phyloP scores from a whole-genome alignment of 2,888 invertebrate genomes.

The Operophtera brumata region DNA sequence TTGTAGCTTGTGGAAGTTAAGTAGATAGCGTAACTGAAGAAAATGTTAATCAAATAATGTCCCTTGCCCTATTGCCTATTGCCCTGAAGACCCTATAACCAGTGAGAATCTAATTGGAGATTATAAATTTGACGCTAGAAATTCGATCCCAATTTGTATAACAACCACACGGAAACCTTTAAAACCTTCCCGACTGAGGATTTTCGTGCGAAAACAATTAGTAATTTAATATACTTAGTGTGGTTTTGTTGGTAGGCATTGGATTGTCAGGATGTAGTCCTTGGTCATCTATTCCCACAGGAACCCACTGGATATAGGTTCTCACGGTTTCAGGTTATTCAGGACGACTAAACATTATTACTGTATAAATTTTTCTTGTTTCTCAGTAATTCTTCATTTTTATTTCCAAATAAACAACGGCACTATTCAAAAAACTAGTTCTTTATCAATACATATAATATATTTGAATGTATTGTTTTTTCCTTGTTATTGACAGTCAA shows the following conservation, averaged over 20 bases:
- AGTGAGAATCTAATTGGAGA: too few species aligned
- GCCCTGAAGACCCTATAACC: too few species aligned
- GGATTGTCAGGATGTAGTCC: slow-evolving; percentile 10
- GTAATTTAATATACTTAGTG: slow-evolving; percentile 15
- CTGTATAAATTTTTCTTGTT: too few species aligned
- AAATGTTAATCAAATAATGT: too few species aligned
- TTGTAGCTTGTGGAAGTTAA: too few species aligned
- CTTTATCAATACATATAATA: too few species aligned
- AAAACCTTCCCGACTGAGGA: slow-evolving; percentile 11
- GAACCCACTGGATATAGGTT: not conserved
- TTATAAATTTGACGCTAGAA: not conserved
- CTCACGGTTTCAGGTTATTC: slow-evolving; percentile 5
- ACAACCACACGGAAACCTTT: slow-evolving; percentile 22
- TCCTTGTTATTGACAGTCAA: too few species aligned
- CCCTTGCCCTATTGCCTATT: too few species aligned
- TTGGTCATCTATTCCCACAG: slow-evolving; percentile 7
- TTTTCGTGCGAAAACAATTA: slow-evolving; percentile 22
- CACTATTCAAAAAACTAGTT: too few species aligned
- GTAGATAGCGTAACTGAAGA: too few species aligned
- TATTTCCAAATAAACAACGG: not conserved
- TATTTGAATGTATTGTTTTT: too few species aligned
- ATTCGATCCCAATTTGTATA: slow-evolving; percentile 1
- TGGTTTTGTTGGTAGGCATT: slow-evolving; percentile 5
- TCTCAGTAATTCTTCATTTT: not conserved
- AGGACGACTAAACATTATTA: not conserved